Evolutionary conservation across 30 jellyfish, hydroid and myxozoan genomes (phyloP).

Genomic region (Clytia hemisphaerica): DNA sequence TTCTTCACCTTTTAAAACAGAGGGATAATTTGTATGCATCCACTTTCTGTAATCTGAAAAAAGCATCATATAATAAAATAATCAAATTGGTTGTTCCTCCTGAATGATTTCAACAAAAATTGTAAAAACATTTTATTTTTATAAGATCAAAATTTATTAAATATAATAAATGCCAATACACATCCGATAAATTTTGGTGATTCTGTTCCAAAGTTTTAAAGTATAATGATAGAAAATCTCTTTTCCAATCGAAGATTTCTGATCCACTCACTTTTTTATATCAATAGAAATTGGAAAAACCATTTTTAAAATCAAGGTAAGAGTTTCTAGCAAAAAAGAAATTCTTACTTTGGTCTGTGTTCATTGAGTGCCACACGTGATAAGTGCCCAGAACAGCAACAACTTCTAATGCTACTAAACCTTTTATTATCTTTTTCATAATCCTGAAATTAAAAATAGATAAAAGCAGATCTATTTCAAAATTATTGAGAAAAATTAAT

Average conservation of each 20-base stretch:
- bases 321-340: neutral
- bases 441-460: too few relatives aligned
- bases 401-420: constrained; percentile 49
- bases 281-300: too few relatives aligned
- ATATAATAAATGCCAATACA: neutral
- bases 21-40: constrained; percentile 70
- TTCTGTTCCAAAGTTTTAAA: too few relatives aligned
- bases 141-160: neutral
- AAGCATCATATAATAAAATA: neutral
- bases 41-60: constrained; percentile 58
- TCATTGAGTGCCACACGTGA: constrained; percentile 82
- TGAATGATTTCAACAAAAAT: neutral
- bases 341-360: constrained; percentile 63
- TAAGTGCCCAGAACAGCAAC: constrained; percentile 48
- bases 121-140: neutral
- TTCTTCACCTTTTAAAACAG: constrained; percentile 47
- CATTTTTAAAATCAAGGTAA: neutral
- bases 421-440: constrained; percentile 20
- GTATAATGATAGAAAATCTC: too few relatives aligned
- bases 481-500: too few relatives aligned
- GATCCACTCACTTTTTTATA: too few relatives aligned
- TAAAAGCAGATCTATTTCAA: too few relatives aligned
- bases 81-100: too few relatives aligned
- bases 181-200: too few relatives aligned
- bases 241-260: too few relatives aligned